A percentile compares a stretch with the other conserved stretches of the same genome.
These are phyloP conservation scores for Cylindroiulus punctatus DNA, from an alignment of 2,888 invertebrate genomes.

Conservation along the genomic window DNA sequence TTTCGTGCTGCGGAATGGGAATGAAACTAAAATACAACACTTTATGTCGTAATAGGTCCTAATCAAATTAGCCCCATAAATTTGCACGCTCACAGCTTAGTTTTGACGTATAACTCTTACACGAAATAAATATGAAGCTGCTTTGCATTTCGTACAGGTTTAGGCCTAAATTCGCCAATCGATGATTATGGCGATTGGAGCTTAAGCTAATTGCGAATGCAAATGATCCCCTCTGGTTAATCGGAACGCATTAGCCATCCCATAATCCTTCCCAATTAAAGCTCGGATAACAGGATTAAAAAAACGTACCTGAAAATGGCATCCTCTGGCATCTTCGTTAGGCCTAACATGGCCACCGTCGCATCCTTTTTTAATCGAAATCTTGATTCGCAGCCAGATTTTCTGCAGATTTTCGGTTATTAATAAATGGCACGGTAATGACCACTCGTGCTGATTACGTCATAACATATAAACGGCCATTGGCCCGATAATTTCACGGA, in stretches of 20 bases:
- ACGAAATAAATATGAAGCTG: not conserved
- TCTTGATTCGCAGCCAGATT: not conserved
- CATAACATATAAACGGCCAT: not conserved
- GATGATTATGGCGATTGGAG: not conserved
- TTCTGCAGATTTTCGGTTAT: not conserved
- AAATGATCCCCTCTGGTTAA: not conserved
- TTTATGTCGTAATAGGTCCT: constrained; percentile 8
- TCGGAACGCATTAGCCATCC: not conserved
- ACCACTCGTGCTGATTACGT: not conserved
- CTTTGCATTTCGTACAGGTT: not conserved
- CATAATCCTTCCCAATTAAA: not conserved
- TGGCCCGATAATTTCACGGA: not conserved
- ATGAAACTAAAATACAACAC: not conserved
- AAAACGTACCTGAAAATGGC: not conserved
- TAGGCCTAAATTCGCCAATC: constrained; percentile 21
- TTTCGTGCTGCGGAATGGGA: not conserved
- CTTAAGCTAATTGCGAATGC: constrained; percentile 1
- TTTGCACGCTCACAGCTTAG: not conserved
- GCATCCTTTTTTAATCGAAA: not conserved
- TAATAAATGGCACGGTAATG: not conserved
- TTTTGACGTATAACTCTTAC: not conserved
- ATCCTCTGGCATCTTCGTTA: not conserved
- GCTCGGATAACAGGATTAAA: not conserved
- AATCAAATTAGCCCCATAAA: constrained; percentile 14
- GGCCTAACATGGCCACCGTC: constrained; percentile 26